These are phyloP conservation scores for Hetaerina titia DNA, from an alignment of 2,888 invertebrate genomes.

Conservation along the genomic window DNA sequence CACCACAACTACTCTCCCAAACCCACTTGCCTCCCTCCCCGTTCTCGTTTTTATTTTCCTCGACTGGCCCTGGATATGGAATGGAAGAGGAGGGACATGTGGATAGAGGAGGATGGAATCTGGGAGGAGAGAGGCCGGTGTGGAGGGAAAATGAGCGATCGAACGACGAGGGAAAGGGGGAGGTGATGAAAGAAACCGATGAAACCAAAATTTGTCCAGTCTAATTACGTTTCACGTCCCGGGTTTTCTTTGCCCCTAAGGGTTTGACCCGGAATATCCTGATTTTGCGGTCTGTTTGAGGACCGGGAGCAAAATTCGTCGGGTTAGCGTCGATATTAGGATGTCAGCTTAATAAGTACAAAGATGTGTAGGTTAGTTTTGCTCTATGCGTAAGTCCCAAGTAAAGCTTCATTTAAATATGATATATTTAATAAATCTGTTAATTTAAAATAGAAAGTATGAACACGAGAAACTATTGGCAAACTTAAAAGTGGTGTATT, in stretches of 20 bases:
- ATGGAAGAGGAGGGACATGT: no score
- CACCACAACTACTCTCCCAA: neutral
- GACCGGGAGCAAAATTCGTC: neutral
- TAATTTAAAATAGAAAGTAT: no score
- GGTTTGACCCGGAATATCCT: neutral
- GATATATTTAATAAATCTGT: no score
- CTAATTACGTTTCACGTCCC: constrained; percentile 13
- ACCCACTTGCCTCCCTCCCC: neutral
- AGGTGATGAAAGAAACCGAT: constrained; percentile 17
- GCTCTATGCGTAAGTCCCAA: no score
- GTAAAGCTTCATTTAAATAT: no score
- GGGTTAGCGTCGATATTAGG: neutral
- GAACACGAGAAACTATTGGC: no score
- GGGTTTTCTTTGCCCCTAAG: neutral
- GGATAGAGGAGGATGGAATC: neutral
- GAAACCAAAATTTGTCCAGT: constrained; percentile 4
- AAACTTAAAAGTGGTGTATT: no score
- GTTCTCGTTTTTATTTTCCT: no score
- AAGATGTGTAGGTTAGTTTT: no score
- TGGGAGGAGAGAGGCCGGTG: neutral
- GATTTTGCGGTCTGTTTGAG: constrained; percentile 17
- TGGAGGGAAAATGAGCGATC: neutral
- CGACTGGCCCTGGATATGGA: no score
- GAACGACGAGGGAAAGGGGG: neutral
- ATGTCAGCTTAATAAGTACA: no score